Percentiles rank a stretch among this genome's conserved stretches.
These are phyloP conservation scores for Alectura lathami DNA, from an alignment of 2,113 vertebrate genomes.

Conservation along the genomic window DNA sequence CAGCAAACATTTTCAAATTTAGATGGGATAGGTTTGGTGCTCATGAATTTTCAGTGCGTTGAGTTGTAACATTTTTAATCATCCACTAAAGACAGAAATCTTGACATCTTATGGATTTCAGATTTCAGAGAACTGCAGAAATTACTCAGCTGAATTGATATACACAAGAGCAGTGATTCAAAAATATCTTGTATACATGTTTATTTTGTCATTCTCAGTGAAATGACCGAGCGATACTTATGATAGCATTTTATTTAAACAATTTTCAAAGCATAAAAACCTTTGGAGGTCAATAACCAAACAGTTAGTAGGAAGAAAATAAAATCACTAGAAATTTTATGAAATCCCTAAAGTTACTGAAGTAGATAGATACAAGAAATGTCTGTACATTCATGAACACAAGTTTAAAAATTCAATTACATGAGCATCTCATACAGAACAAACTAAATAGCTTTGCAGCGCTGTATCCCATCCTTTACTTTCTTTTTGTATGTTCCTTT, in stretches of 20 bases:
- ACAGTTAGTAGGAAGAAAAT: neutral
- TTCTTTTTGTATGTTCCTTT: neutral
- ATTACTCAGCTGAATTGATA: neutral
- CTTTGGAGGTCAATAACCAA: neutral
- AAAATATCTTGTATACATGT: neutral
- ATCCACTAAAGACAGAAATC: neutral
- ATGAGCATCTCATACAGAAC: neutral
- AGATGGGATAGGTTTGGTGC: accelerated
- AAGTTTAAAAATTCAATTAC: neutral
- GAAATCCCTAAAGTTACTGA: neutral
- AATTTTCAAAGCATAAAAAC: neutral
- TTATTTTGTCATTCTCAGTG: neutral
- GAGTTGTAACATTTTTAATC: neutral
- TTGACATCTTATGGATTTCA: neutral
- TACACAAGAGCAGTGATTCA: neutral
- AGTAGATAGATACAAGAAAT: neutral
- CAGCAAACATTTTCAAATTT: neutral
- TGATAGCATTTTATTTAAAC: neutral
- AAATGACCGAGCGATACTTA: neutral
- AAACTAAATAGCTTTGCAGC: neutral
- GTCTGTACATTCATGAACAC: neutral
- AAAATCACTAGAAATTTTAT: neutral
- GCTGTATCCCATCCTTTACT: neutral
- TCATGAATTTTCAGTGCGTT: neutral
- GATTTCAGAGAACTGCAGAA: neutral